Conservation (phyloP, 2,113 vertebrate species). For the Kryptolebias marmoratus region DNA sequence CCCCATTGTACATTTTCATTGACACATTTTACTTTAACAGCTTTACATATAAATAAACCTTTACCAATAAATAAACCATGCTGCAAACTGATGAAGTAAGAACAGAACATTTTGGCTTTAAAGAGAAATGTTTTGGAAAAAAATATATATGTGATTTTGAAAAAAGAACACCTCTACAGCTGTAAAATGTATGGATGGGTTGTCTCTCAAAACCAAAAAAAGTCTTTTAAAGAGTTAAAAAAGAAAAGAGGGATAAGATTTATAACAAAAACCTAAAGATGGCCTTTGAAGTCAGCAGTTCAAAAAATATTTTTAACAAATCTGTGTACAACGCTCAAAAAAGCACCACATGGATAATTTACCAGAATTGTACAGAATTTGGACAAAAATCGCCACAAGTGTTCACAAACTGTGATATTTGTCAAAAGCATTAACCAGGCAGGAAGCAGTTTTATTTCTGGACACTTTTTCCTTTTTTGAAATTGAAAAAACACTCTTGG, state of each 20-base stretch:
- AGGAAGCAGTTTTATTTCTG: background rate
- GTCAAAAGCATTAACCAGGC: background rate
- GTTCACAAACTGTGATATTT: background rate
- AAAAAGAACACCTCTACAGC: background rate
- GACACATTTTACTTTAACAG: background rate
- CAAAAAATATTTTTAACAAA: no score
- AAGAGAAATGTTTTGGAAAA: background rate
- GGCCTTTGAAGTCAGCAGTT: no score
- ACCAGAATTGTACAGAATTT: no score
- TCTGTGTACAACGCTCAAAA: no score
- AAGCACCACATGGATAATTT: background rate
- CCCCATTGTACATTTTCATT: background rate
- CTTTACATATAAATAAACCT: background rate
- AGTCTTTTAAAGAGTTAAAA: background rate
- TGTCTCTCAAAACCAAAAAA: background rate
- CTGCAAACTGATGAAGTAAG: background rate
- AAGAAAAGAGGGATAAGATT: background rate
- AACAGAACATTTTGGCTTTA: background rate
- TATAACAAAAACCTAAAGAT: no score
- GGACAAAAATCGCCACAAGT: background rate
- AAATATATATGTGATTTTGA: background rate
- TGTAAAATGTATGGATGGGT: no score
- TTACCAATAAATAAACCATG: no score
- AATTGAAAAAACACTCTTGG: background rate
- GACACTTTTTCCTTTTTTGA: background rate